These are phyloP conservation scores for Sylvilagus floridanus DNA, from an alignment of 2,797 vertebrate genomes.

Conservation along the genomic window DNA sequence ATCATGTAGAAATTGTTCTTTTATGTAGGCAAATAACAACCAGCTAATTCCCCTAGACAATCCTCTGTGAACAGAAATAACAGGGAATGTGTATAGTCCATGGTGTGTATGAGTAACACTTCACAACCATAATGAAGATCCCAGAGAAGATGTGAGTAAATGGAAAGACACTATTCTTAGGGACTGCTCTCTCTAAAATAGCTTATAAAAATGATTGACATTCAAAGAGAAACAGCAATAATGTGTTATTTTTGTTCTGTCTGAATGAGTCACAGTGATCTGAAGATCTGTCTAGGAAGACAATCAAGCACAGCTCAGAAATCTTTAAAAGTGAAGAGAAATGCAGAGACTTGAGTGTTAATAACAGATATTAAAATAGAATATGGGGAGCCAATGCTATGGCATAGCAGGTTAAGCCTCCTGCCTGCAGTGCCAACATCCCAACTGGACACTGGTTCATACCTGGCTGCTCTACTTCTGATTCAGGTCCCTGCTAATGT, in stretches of 20 bases:
- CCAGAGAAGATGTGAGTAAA: not conserved
- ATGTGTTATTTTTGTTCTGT: not conserved
- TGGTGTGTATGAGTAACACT: not conserved
- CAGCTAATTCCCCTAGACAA: not conserved
- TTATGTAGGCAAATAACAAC: not conserved
- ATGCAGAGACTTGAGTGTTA: not conserved
- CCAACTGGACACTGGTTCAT: too few relatives aligned
- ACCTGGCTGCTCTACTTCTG: too few relatives aligned
- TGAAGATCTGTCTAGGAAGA: slow-evolving; percentile 6
- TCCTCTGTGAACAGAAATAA: not conserved
- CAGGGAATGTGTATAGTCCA: not conserved
- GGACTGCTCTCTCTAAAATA: not conserved
- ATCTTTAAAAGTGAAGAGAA: not conserved
- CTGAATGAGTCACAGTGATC: not conserved
- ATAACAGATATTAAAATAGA: not conserved
- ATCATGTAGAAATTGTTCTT: not conserved
- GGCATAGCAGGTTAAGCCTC: too few relatives aligned
- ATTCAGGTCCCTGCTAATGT: too few relatives aligned
- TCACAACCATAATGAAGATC: not conserved
- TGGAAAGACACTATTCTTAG: not conserved
- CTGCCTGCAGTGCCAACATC: too few relatives aligned
- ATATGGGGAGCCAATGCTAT: too few relatives aligned
- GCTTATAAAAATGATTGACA: not conserved
- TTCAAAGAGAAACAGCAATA: not conserved
- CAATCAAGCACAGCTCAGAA: not conserved